A percentile compares a stretch with the other conserved stretches of the same genome.
Conservation (phyloP, 2,113 vertebrate genomes). For the Embiotoca jacksoni region DNA sequence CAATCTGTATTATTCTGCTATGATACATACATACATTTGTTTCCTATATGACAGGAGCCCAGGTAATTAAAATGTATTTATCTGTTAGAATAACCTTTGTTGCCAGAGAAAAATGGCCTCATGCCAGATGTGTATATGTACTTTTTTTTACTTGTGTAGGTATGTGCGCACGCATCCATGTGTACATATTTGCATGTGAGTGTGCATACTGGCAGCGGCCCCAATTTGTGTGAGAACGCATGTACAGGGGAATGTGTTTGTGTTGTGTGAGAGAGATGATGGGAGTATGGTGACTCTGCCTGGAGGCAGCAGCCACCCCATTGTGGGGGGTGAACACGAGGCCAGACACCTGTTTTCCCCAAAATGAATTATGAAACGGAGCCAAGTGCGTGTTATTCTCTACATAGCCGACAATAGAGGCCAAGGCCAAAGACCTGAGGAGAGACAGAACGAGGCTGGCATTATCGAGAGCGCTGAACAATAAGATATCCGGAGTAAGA, state of each 20-base stretch:
- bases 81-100: conserved; percentile 60
- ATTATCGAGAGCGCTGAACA: conserved; percentile 35
- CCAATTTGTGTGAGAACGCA: conserved; percentile 7
- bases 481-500: conserved; percentile 48
- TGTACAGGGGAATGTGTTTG: background rate
- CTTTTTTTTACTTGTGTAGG: background rate
- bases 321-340: conserved; percentile 50
- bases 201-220: conserved; percentile 13
- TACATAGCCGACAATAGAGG: conserved; percentile 50
- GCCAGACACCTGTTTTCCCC: conserved; percentile 76
- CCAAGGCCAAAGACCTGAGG: conserved; percentile 57
- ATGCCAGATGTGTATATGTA: conserved; percentile 36
- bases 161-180: background rate
- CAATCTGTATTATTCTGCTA: conserved; percentile 34
- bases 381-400: conserved; percentile 51
- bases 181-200: conserved; percentile 34
- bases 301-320: conserved; percentile 56
- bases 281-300: conserved; percentile 51
- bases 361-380: conserved; percentile 71
- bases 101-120: conserved; percentile 42
- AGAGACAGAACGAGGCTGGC: conserved; percentile 55
- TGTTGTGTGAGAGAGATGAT: conserved; percentile 26
- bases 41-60: conserved; percentile 12
- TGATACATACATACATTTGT: conserved; percentile 26
- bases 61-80: conserved; percentile 74